Percentiles rank a stretch among this genome's conserved stretches.
Conservation (phyloP, 2,797 vertebrate genomes). For the Megalops cyprinoides region DNA sequence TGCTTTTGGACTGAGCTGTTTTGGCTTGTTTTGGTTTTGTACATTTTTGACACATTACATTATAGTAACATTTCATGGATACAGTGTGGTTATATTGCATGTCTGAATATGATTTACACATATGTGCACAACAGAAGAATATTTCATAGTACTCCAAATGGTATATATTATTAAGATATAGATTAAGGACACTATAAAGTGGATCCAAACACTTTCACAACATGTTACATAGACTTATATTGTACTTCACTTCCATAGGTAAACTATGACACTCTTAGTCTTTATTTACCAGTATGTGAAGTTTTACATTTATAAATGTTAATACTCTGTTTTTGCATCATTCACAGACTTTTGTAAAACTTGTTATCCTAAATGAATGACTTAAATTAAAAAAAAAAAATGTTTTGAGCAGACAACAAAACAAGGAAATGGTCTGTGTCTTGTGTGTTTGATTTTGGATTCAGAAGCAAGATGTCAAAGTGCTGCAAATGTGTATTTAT, state of each 20-base stretch:
- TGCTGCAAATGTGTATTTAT: background rate
- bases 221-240: conserved; percentile 45
- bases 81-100: background rate
- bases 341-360: conserved; percentile 63
- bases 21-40: background rate
- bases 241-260: conserved; percentile 44
- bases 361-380: conserved; percentile 65
- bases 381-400: conserved; percentile 60
- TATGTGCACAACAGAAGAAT: background rate
- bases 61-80: background rate
- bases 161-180: conserved; percentile 16
- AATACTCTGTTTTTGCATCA: conserved; percentile 50
- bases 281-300: background rate
- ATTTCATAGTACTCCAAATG: background rate
- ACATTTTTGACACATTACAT: background rate
- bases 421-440: background rate
- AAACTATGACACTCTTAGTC: conserved; percentile 14
- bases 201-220: background rate
- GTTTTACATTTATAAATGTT: conserved; percentile 22
- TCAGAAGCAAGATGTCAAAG: too few species aligned
- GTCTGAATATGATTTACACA: background rate
- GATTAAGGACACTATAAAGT: conserved; percentile 12
- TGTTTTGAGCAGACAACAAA: conserved; percentile 52
- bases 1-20: background rate
- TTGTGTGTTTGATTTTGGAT: background rate